phyloP scores from a whole-genome alignment of 2,113 vertebrate genomes.

The Hystrix cristata region DNA sequence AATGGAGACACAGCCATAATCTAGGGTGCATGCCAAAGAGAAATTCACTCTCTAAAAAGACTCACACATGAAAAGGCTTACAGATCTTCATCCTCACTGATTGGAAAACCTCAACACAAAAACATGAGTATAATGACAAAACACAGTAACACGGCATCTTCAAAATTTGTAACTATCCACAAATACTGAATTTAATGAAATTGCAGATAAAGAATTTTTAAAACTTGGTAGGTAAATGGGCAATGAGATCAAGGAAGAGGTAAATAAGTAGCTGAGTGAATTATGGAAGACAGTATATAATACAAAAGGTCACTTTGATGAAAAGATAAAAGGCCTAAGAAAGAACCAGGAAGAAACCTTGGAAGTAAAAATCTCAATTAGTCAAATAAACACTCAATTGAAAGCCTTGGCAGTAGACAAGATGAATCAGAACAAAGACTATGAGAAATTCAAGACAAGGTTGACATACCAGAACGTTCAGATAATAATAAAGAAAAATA shows the following conservation, averaged over 20 bases:
- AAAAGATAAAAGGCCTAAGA: background rate
- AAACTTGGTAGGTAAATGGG: background rate
- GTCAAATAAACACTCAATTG: no score
- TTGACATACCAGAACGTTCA: no score
- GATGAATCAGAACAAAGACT: no score
- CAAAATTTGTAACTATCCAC: no score
- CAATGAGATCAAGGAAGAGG: background rate
- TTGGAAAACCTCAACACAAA: no score
- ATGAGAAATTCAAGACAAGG: no score
- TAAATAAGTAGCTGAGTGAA: no score
- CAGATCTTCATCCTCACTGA: background rate
- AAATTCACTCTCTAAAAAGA: background rate
- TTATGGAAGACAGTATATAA: background rate
- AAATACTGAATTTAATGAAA: no score
- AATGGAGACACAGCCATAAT: background rate
- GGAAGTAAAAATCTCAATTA: background rate
- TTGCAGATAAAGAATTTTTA: background rate
- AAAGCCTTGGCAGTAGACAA: no score
- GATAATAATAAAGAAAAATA: no score
- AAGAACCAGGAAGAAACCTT: background rate
- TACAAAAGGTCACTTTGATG: background rate
- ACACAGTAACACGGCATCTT: no score
- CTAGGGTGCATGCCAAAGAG: background rate
- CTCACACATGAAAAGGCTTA: background rate
- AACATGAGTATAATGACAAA: no score